phyloP scores from a whole-genome alignment of 2,797 vertebrate species.

The Myotis findleyi region DNA sequence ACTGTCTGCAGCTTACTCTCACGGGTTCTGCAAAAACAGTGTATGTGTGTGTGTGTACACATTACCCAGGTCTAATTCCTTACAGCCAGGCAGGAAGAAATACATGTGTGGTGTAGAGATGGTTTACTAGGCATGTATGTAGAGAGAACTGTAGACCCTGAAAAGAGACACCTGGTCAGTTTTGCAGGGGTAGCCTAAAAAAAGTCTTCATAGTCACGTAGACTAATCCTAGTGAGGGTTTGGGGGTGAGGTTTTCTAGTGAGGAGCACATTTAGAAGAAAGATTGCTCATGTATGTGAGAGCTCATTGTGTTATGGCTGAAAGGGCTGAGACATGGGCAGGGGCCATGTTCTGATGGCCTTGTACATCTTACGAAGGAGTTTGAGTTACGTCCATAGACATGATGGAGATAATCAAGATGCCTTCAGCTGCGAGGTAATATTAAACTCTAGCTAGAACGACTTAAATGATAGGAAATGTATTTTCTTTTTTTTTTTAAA shows the following conservation, averaged over 20 bases:
- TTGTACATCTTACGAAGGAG: fast-evolving
- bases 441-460: background rate
- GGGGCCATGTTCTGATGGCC: background rate
- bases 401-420: background rate
- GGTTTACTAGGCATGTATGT: background rate
- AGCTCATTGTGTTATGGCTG: background rate
- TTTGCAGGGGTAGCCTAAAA: background rate
- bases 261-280: background rate
- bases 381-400: background rate
- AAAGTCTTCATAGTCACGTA: background rate
- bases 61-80: background rate
- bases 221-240: background rate
- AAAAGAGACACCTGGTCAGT: background rate
- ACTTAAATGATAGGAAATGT: background rate
- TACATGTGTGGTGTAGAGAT: background rate
- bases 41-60: background rate
- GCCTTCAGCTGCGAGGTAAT: background rate
- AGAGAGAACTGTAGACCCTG: background rate
- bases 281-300: background rate
- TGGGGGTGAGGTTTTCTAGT: background rate
- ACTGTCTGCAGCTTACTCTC: background rate
- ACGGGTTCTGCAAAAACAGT: background rate
- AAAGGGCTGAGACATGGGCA: background rate
- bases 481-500: background rate
- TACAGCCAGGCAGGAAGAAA: background rate